Evolutionary conservation across 1,140 invertebrate species (phyloP).

Genomic region (Hypothenemus hampei): DNA sequence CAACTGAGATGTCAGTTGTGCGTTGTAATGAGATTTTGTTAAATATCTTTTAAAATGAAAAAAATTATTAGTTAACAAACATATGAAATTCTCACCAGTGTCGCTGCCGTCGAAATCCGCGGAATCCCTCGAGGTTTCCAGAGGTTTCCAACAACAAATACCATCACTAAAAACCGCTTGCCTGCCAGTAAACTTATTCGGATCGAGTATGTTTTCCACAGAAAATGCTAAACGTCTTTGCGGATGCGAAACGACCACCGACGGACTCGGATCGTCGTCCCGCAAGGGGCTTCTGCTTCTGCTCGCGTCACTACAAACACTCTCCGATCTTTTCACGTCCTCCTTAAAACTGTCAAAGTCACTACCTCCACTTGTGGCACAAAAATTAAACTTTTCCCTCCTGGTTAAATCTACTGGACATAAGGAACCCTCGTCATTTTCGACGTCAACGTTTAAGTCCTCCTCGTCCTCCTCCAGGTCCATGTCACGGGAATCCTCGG

Average conservation of each 20-base stretch:
- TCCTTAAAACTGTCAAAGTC: conserved; percentile 37
- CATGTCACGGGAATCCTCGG: conserved; percentile 40
- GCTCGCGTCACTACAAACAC: conserved; percentile 48
- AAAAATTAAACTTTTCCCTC: conserved; percentile 38
- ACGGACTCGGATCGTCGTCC: conserved; percentile 44
- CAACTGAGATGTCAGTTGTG: no score
- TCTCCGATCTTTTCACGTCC: conserved; percentile 41
- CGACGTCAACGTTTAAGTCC: conserved; percentile 46
- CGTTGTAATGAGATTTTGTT: no score
- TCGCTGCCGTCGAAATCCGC: conserved; percentile 52
- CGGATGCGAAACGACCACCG: conserved; percentile 42
- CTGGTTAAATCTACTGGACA: conserved; percentile 47
- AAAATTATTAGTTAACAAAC: no score
- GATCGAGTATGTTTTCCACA: conserved; percentile 87
- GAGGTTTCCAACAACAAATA: conserved; percentile 56
- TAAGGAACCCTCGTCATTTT: conserved; percentile 42
- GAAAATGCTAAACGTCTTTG: conserved; percentile 70
- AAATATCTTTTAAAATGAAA: no score
- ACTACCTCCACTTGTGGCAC: conserved; percentile 35
- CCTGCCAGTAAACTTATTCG: conserved; percentile 80
- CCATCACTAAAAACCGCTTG: conserved; percentile 49
- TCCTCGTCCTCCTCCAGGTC: conserved; percentile 44
- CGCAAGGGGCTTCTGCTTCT: conserved; percentile 41
- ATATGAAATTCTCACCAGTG: no score
- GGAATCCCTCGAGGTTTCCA: conserved; percentile 46